Conservation (phyloP, 2,113 vertebrate genomes). For the Podilymbus podiceps region DNA sequence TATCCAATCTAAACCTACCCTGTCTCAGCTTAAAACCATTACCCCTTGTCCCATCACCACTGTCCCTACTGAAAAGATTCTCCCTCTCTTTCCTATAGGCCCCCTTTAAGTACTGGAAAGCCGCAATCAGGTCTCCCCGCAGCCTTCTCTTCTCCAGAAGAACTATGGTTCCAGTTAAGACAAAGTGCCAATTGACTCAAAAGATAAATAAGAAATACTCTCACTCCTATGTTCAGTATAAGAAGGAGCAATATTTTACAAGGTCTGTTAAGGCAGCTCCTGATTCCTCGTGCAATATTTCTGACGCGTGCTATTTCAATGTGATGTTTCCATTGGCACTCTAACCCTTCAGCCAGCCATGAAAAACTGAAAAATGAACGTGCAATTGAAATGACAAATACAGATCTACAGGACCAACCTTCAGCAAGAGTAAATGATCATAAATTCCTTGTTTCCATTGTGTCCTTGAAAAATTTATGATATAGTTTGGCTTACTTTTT, state of each 20-base stretch:
- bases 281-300: not conserved
- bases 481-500: not conserved
- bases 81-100: no score
- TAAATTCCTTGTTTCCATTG: constrained; percentile 25
- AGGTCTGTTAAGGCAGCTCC: not conserved
- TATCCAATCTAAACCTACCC: no score
- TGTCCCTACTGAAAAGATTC: no score
- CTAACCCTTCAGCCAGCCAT: not conserved
- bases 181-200: not conserved
- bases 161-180: not conserved
- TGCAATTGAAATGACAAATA: not conserved
- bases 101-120: no score
- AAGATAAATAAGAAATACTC: not conserved
- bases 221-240: not conserved
- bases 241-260: not conserved
- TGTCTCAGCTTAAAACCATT: no score
- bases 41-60: no score
- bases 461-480: constrained; percentile 7
- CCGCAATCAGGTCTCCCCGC: no score
- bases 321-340: constrained; percentile 2
- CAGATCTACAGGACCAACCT: constrained; percentile 9
- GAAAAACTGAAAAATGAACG: constrained; percentile 18
- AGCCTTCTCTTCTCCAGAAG: no score
- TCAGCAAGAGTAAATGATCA: constrained; percentile 9
- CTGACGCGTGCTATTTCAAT: not conserved